Base-by-base conservation (phyloP, 1,140 invertebrate species). In the Rhizoglyphus robini region DNA sequence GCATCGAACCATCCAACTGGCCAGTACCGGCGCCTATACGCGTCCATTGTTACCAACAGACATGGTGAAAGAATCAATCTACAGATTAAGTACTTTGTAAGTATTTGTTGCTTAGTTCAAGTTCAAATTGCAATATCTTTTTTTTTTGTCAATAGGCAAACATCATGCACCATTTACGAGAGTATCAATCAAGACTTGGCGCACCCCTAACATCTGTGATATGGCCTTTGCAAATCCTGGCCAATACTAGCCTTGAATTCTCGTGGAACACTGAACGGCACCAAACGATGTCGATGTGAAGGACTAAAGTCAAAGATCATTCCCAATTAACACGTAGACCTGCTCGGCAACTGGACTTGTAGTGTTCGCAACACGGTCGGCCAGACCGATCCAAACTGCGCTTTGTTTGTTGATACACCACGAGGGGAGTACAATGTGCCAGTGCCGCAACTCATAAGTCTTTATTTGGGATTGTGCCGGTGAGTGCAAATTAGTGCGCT, bases 301-400 rank as follows among this genome's bases (percentile, higher is more conserved):
- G 11, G 41, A 11, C 64, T 68, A 13, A 69, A 71, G 63, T 70
- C 67, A 15, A 64, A 65, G 1, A 67, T 73, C 13, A 64, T 73
- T 72, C 76, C 88, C 8, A 79, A 78, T 2, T 74, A 87, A n/a
- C 82, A 84, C 70, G 78, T 81, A 13, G 11, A 83, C 54, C 81
- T 82, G 58, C 83, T 83, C 70, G 82, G 88, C 46, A 88, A 85
- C 11, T 93, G 91, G 75, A 80, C 85, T 60, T 94, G 90, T 74
- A 80, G 83, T 64, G 87, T 86, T 4, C 88, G 87, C 74, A 93
- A 94, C 76, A 80, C 83, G 1, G 84, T 90, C 15, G 89, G 88
- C 31, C 74, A 78, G 30, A 83, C 82, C 23, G 82, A 81, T 11
- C 81, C 86, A 0, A 65, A 65, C 48, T 92, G 89, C 73, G 47